phyloP scores from a whole-genome alignment of 2,113 vertebrate species.

The Mobula hypostoma region DNA sequence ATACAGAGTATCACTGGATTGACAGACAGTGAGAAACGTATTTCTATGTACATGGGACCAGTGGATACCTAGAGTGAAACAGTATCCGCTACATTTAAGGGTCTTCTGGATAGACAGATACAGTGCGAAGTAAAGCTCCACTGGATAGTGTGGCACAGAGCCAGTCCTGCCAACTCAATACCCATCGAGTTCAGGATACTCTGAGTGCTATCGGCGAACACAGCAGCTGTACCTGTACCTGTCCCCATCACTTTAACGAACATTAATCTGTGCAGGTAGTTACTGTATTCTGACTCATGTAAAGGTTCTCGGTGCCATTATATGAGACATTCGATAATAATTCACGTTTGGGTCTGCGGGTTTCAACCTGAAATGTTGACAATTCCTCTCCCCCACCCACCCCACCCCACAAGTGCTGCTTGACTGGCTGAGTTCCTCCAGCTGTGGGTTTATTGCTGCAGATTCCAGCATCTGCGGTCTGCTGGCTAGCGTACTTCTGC shows the following conservation, averaged over 20 bases:
- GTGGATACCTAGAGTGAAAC: background rate
- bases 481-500: background rate
- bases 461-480: too few relatives aligned
- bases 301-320: background rate
- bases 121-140: too few relatives aligned
- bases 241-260: background rate
- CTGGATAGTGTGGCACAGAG: background rate
- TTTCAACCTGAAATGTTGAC: too few relatives aligned
- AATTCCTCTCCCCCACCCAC: too few relatives aligned
- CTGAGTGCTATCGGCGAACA: background rate
- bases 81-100: background rate
- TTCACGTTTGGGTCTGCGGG: background rate
- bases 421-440: too few relatives aligned
- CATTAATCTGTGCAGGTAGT: background rate
- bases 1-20: background rate
- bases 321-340: background rate
- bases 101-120: background rate
- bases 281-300: background rate
- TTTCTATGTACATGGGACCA: background rate
- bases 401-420: too few relatives aligned
- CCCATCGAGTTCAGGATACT: background rate
- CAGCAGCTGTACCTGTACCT: too few relatives aligned
- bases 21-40: background rate
- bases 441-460: too few relatives aligned
- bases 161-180: background rate